Percentiles rank a stretch among this genome's conserved stretches.
phyloP scores from a whole-genome alignment of 2,797 vertebrate genomes.

The Pteronotus mesoamericanus region DNA sequence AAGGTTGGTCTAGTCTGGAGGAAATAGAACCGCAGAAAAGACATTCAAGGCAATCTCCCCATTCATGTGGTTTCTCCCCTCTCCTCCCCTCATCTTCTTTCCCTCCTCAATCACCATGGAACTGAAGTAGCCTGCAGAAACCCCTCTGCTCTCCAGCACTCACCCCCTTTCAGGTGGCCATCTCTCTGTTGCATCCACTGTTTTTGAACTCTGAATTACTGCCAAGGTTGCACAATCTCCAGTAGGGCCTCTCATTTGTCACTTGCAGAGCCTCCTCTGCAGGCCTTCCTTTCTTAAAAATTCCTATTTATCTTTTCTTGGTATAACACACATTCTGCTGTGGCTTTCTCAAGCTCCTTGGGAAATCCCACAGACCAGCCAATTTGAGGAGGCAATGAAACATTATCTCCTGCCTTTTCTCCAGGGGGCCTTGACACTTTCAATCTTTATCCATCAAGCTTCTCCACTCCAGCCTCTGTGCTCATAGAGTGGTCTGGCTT shows the following conservation, averaged over 20 bases:
- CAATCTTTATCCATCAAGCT: background rate
- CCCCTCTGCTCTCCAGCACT: too few relatives aligned
- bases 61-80: rapidly evolving
- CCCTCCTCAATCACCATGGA: too few relatives aligned
- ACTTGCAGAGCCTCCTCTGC: background rate
- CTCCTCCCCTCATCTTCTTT: background rate
- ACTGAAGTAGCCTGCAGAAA: background rate
- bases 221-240: background rate
- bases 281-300: background rate
- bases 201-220: background rate
- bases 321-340: background rate
- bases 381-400: background rate
- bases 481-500: background rate
- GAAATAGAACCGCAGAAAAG: background rate
- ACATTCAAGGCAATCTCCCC: background rate
- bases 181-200: background rate
- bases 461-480: background rate
- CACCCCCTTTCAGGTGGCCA: rapidly evolving
- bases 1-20: background rate
- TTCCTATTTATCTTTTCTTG: background rate
- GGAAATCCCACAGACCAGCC: background rate
- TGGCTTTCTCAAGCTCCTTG: background rate
- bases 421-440: background rate
- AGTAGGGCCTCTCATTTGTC: background rate
- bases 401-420: background rate